Conservation (phyloP, 2,888 invertebrate genomes). For the Hypomecis atomaria region DNA sequence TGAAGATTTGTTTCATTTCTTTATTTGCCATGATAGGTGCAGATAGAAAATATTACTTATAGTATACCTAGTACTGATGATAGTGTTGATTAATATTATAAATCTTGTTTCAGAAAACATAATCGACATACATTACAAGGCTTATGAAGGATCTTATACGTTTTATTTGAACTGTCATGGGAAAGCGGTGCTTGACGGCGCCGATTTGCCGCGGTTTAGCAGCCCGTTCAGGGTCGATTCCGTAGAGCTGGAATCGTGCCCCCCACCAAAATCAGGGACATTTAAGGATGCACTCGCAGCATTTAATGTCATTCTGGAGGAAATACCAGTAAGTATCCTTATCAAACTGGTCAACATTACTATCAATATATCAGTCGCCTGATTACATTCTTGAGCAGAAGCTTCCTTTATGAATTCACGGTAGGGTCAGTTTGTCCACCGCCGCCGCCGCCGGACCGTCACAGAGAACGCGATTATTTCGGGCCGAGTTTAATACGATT, state of each 20-base stretch:
- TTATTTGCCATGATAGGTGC: no score
- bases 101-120: background rate
- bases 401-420: no score
- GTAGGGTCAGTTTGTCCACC: no score
- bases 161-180: background rate
- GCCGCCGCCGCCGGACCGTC: no score
- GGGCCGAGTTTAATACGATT: no score
- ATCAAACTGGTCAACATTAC: no score
- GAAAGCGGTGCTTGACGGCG: background rate
- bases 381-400: no score
- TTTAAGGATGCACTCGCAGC: background rate
- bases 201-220: background rate
- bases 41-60: no score
- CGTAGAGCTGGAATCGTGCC: background rate
- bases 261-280: background rate
- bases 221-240: background rate
- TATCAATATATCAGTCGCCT: no score
- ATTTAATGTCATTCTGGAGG: background rate
- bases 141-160: background rate
- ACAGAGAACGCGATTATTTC: no score
- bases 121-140: slow-evolving; percentile 1
- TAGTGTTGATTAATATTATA: background rate
- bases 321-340: background rate
- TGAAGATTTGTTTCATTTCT: no score
- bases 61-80: no score